Evolutionary conservation across 2,888 invertebrate genomes (phyloP).

Genomic region (Lasioglossum marginatum): DNA sequence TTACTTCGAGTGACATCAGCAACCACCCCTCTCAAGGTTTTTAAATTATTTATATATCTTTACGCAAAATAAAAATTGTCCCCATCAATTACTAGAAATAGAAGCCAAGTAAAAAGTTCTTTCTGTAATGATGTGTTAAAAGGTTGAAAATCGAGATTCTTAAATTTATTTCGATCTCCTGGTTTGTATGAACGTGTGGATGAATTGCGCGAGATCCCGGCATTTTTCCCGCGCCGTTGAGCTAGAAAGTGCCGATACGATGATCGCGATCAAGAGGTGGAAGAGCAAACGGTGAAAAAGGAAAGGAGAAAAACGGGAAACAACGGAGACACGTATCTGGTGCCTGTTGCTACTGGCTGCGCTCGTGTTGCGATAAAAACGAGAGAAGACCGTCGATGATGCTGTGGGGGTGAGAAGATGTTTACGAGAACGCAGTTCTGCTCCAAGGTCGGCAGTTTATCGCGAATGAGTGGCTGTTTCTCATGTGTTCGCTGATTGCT

Average conservation of each 20-base stretch:
- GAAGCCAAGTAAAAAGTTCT: no score
- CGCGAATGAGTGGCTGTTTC: conserved; percentile 47
- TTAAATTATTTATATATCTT: no score
- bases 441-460: conserved; percentile 71
- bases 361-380: conserved; percentile 66
- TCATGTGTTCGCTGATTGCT: conserved; percentile 14
- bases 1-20: no score
- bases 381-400: conserved; percentile 61
- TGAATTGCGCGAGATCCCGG: conserved; percentile 22
- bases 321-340: conserved; percentile 65
- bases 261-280: conserved; percentile 56
- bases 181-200: conserved; percentile 11
- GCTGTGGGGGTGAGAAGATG: conserved; percentile 61
- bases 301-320: conserved; percentile 26
- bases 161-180: background rate
- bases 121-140: no score
- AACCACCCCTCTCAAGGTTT: no score
- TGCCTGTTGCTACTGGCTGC: conserved; percentile 73
- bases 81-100: no score
- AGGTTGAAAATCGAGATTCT: no score
- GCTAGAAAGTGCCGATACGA: conserved; percentile 45
- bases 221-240: conserved; percentile 36
- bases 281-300: conserved; percentile 23
- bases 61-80: no score
- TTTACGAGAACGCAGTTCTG: conserved; percentile 71